Percentiles rank a stretch among this genome's conserved stretches.
These are phyloP conservation scores for Pollenia labialis DNA, from an alignment of 2,888 invertebrate genomes.

Conservation along the genomic window DNA sequence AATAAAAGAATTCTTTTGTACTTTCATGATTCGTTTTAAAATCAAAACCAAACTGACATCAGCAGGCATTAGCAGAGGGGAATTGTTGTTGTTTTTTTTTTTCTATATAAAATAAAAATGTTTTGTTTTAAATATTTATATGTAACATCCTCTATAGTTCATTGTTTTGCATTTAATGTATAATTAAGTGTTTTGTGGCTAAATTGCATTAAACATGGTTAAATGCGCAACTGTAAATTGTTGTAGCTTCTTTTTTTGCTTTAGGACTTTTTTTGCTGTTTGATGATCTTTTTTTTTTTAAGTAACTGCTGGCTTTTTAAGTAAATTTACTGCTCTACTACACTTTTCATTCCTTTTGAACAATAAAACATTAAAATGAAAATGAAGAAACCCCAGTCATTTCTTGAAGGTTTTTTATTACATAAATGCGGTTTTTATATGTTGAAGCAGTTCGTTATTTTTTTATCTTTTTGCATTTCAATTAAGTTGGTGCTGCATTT, in stretches of 20 bases:
- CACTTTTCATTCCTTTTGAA: slow-evolving; percentile 59
- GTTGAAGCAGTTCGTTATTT: slow-evolving; percentile 8
- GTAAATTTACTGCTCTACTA: slow-evolving; percentile 71
- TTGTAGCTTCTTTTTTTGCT: slow-evolving; percentile 49
- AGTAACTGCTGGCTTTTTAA: slow-evolving; percentile 44
- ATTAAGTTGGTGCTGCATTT: slow-evolving; percentile 59
- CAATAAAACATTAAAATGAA: slow-evolving; percentile 56
- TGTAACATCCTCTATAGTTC: slow-evolving; percentile 62
- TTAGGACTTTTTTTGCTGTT: slow-evolving; percentile 16
- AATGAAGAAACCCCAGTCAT: slow-evolving; percentile 49
- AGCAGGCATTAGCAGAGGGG: slow-evolving; percentile 23
- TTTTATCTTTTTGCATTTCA: slow-evolving; percentile 72
- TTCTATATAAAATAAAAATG: slow-evolving; percentile 18
- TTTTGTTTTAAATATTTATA: slow-evolving; percentile 25
- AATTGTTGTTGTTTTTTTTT: not conserved
- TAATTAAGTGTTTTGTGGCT: slow-evolving; percentile 83
- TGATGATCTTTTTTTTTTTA: slow-evolving; percentile 13
- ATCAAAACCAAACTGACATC: slow-evolving; percentile 24
- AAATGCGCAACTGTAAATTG: slow-evolving; percentile 80
- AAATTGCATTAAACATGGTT: slow-evolving; percentile 83
- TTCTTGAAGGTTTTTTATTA: slow-evolving; percentile 65
- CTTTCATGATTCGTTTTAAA: not conserved
- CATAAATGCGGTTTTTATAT: slow-evolving; percentile 65
- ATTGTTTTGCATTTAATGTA: slow-evolving; percentile 76
- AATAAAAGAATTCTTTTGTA: slow-evolving; percentile 50